Base-by-base conservation (phyloP, 2,113 vertebrate species). In the Lampris megalopsis region DNA sequence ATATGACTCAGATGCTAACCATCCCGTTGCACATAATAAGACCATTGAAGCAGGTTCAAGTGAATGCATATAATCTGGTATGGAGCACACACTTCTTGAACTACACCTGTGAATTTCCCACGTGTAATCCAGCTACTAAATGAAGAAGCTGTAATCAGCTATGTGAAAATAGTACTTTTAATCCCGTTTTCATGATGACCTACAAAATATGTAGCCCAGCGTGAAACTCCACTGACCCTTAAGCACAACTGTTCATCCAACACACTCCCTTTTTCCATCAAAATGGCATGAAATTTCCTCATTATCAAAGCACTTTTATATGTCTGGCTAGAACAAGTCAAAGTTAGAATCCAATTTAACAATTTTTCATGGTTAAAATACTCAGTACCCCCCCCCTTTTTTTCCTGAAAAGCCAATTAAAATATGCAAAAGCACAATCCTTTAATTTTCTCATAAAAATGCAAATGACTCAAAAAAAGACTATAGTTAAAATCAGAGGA, bases 401-500 rank as follows among this genome's bases (percentile, higher is more conserved):
- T 63, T 24, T n/a, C 72, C 54, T 82, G 78, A 81, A 92, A 92
- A 91, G 81, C 75, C 86, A 89, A 91, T 93, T 90, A 93, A 92
- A 88, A 94, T 66, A 79, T 67, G 86, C 68, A 84, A 80, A 91
- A 76, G 80, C 74, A 81, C 68, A 88, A 87, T 88, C 86, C 82
- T 92, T 90, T 83, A 90, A 91, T 91, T 91, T 92, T 91, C 89
- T 90, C 86, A 92, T 91, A 91, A 90, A 91, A 93, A 92, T 93
- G 90, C 84, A 92, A 93, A 91, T 93, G 49, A 79, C 77, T 80
- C 59, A 83, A 82, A 92, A 86, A 84, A 69, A 60, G 24, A 24
- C 24, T 24, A 40, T 68, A 49, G 69, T 84, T 73, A 80, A 63
- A 89, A 86, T 90, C 71, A 85, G 45, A 79, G 56, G 62, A 85